A percentile compares a stretch with the other conserved stretches of the same genome.
phyloP scores from a whole-genome alignment of 2,888 invertebrate species.

The Chloromyia formosa region DNA sequence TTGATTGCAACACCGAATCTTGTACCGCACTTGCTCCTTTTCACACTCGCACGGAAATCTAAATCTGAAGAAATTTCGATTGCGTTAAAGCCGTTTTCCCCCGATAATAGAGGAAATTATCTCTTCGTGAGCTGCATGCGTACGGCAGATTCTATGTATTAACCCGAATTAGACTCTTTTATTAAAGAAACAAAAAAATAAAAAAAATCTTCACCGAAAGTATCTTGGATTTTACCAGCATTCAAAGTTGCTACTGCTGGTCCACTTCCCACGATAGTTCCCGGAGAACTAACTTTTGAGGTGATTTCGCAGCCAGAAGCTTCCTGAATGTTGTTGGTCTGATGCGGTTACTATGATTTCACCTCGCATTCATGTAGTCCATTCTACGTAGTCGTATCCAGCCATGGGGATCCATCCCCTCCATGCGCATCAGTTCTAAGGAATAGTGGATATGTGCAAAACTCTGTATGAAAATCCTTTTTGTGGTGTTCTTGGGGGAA shows the following conservation, averaged over 20 bases:
- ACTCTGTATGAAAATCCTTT: no score
- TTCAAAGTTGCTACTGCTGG: constrained; percentile 1
- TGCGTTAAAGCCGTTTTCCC: neutral
- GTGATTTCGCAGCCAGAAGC: constrained; percentile 11
- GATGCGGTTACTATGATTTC: constrained; percentile 5
- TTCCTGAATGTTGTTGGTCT: constrained; percentile 9
- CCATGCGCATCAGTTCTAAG: constrained; percentile 8
- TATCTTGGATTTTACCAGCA: no score
- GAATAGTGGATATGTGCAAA: no score
- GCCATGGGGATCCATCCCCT: neutral
- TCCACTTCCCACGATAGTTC: constrained; percentile 36
- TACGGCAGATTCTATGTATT: no score
- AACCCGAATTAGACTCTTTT: no score
- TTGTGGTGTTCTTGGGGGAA: no score
- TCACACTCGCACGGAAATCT: neutral
- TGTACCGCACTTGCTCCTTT: constrained; percentile 5
- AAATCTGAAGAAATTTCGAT: no score
- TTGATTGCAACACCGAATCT: neutral
- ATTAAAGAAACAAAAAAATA: no score
- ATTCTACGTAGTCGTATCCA: no score
- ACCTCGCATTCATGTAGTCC: no score
- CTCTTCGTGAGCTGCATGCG: no score
- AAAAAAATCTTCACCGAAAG: no score
- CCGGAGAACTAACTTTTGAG: constrained; percentile 25
- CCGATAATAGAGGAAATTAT: neutral